Evolutionary conservation across 2,888 invertebrate genomes (phyloP).

Genomic region (Troides oblongomaculatus): DNA sequence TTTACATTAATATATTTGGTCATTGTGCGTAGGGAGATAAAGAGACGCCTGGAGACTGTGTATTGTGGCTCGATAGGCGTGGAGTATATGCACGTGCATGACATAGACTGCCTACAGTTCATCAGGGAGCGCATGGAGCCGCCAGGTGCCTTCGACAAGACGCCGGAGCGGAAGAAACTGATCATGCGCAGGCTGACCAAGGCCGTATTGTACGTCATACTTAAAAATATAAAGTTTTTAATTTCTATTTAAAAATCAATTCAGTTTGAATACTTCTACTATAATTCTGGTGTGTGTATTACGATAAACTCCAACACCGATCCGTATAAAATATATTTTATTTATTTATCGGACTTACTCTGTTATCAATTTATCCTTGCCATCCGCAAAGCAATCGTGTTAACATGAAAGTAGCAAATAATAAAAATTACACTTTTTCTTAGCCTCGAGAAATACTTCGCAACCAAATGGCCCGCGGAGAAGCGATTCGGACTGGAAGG

Average conservation of each 20-base stretch:
- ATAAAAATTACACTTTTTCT: not conserved
- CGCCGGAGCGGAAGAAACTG: conserved; percentile 81
- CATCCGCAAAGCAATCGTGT: no score
- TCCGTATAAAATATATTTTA: no score
- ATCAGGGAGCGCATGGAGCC: conserved; percentile 84
- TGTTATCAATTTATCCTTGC: no score
- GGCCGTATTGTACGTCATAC: conserved; percentile 78
- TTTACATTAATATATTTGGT: no score
- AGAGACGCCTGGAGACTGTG: conserved; percentile 81
- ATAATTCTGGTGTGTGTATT: no score
- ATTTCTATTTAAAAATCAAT: no score
- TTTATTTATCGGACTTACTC: no score
- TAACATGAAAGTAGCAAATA: no score
- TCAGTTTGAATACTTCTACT: no score
- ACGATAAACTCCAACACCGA: no score
- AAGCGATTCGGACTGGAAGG: conserved; percentile 90
- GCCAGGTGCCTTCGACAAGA: conserved; percentile 80
- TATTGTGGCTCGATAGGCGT: conserved; percentile 87
- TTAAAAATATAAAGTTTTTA: no score
- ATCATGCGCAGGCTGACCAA: conserved; percentile 85
- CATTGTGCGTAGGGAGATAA: conserved; percentile 78
- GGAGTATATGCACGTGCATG: conserved; percentile 88
- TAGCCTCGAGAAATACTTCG: conserved; percentile 87
- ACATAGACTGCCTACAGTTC: conserved; percentile 84
- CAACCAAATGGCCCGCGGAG: conserved; percentile 89